Base-by-base conservation (phyloP, 2,888 invertebrate species). In the Tryphoninae sp. region DNA sequence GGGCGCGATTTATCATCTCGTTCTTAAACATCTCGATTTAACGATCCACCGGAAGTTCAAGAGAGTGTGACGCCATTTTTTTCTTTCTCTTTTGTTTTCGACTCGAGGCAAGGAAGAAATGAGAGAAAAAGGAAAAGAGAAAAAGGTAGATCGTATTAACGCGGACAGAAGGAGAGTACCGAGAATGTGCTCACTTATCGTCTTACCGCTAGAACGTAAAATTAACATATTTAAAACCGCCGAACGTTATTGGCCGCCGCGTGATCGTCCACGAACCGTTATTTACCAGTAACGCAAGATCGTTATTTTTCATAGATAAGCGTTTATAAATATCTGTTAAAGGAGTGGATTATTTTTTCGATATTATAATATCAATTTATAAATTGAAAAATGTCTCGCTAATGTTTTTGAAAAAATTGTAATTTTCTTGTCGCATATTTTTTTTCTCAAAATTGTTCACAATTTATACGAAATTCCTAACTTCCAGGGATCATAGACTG, bases 201-300 rank as follows among this genome's bases (percentile, higher is more conserved):
- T 61, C 61, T 53, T 72, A 80, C 80, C 76, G 71, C 67, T 76
- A 76, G 65, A 80, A 80, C 67, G 65, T 71, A 45, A 67, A 72
- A 76, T 76, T 76, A 80, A 80, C 80, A 72, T 76, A 72, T 67
- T 72, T 55, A 19, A n/a, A 71, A 59, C 71, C 51, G 33, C 33
- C 45, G 67, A 76, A 72, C 53, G 65, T 80, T 71, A 45, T 40
- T 23, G 64, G 67, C 55, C 33, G 65, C 23, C 53, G 45, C 53
- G 45, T 22, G 33, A 65, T 76, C 42, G 45, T 42, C 53, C 71
- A 45, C 40, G 59, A 61, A 67, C 80, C 72, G 80, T 80, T 80
- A 80, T 67, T 61, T 59, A 16, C 71, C 26, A 45, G 59, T 49
- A 45, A 42, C 58, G 13, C 71, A 40, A 67, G 67, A 72, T 51